Evolutionary conservation across 2,888 invertebrate species (phyloP), one percentile per base, ranked within the genome.

Genomic region (Tromatobia lineatoria): DNA sequence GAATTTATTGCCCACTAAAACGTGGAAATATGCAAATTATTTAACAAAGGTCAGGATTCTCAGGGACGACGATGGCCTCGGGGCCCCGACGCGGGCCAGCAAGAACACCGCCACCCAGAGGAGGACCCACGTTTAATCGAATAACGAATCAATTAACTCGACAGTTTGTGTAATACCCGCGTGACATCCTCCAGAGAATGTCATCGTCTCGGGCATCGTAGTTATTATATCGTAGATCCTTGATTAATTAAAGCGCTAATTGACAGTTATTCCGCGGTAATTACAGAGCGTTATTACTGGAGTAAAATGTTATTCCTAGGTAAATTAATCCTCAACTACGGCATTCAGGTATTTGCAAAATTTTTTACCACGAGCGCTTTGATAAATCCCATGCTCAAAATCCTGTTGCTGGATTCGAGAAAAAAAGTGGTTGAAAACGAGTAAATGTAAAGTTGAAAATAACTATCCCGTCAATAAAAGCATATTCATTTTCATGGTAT

Each of bases 1-100:
- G 88, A 91, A 93, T 92, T 92, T 92, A 93, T 91, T 91, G 89
- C 87, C 89, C 90, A 91, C 89, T 92, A 91, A 92, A 87, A 91
- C 89, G 89, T 89, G 90, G 88, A 91, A 91, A 91, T 91, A 92
- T 92, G 92, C 90, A 91, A 91, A 92, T 93, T 89, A 90, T 90
- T 91, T 91, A 89, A 90, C 91, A 91, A 90, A 93, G 90, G 91
- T 92, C 91, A 91, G 91, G 90, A 91, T 91, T 89, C 90, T 87
- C 88, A 88, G 87, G 89, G 88, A 89, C 88, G 83, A 75, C 66
- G 79, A 73, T 76, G 59, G 75, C 81, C 59, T 61, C 70, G 70
- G 25, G 61, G 38, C 57, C 50, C 64, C 74, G 80, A 80, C 71
- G 57, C 76, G 70, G 76, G 50, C 66, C 52, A 54, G 74, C 67